Evolutionary conservation across 2,797 vertebrate species (phyloP), one percentile per base, ranked within the genome.

Genomic region (Lindbergichthys nudifrons): DNA sequence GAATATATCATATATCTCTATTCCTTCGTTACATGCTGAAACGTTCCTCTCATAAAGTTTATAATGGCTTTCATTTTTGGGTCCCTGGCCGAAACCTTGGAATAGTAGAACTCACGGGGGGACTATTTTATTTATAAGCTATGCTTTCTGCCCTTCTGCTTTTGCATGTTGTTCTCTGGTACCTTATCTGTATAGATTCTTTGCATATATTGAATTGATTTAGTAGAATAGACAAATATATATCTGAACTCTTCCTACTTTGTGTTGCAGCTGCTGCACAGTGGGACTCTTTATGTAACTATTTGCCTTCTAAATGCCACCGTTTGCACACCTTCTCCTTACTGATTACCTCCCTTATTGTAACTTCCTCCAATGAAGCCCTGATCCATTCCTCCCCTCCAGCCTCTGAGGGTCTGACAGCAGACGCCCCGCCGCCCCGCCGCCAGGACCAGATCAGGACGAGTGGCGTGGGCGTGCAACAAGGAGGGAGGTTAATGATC

Each of bases 401-500:
- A 70, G 52, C 18, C 51, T 63, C 63, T 59, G 68, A 81, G 81
- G 61, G 13, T 62, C 60, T 88, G 90, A 91, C 91, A 90, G 88
- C 78, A 48, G 65, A 83, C 82, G 16, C 63, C 2, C 70, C 30
- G 79, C 70, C 52, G 9, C 68, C 74, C 76, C 8, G 36, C 72
- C 46, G 11, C 77, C 73, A 23, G 69, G 26, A 82, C 58, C n/a
- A 71, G 65, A 73, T 81, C 68, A 70, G 78, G 77, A 85, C 83
- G 66, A 86, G 85, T 36, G 15, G 77, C 50, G 92, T 93, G 90
- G 90, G 92, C 36, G 90, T 82, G 74, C 58, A 3, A 91, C 92
- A 87, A 92, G 89, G 61, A 85, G 79, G 47, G 84, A 77, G 84
- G 89, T 91, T 91, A 92, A 92, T 90, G 77, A 91, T 90, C 88